Percentiles rank a stretch among this genome's conserved stretches.
Evolutionary conservation across 2,888 invertebrate genomes (phyloP).

Genomic region (Lasioglossum vierecki): DNA sequence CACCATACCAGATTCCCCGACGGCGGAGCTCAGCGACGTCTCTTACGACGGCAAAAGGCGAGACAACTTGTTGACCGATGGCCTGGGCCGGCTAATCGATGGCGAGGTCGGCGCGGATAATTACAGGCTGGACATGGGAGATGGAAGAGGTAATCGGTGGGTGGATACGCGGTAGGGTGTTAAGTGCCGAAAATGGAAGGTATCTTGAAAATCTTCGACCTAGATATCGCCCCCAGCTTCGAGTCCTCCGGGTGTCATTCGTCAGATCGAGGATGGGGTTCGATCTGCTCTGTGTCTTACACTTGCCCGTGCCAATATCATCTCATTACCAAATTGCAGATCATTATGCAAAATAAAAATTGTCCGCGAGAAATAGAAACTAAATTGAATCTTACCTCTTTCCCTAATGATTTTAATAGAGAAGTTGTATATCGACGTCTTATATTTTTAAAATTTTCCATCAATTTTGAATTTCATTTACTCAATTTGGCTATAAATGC

Average conservation of each 20-base stretch:
- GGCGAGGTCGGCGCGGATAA: constrained; percentile 87
- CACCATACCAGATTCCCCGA: constrained; percentile 85
- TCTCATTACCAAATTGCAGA: not conserved
- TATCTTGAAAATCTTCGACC: not conserved
- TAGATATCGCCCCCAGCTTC: not conserved
- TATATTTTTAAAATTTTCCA: no score
- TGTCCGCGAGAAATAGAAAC: no score
- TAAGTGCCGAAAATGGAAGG: constrained; percentile 53
- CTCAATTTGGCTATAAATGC: no score
- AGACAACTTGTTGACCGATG: constrained; percentile 85
- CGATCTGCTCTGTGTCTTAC: not conserved
- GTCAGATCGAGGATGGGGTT: not conserved
- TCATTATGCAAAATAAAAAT: no score
- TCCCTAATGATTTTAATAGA: no score
- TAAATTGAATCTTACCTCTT: no score
- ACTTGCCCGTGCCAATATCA: not conserved
- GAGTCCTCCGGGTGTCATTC: not conserved
- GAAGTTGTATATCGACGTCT: no score
- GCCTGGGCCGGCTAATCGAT: constrained; percentile 89
- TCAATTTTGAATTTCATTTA: no score
- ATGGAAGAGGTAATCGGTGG: constrained; percentile 85
- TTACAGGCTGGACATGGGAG: constrained; percentile 86
- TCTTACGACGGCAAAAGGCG: constrained; percentile 87
- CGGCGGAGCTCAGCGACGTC: constrained; percentile 86
- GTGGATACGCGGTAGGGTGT: constrained; percentile 52